Evolutionary conservation across 2,888 invertebrate species (phyloP), one percentile per base, ranked within the genome.

Genomic region (Apotomis capreana): DNA sequence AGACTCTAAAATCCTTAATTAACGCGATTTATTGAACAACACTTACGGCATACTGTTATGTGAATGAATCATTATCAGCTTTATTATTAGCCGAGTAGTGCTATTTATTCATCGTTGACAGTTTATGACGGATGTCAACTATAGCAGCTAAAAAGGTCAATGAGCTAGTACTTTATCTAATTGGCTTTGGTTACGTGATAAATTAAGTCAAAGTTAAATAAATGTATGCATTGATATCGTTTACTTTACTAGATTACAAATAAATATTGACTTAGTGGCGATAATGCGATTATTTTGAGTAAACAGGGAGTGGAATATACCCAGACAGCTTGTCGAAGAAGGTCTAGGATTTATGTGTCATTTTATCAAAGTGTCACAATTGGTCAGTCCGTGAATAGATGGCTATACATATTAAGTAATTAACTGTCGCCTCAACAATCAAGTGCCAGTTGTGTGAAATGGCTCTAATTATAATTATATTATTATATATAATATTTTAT

Each of bases 271-370:
- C 58, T 52, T n/a, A 73, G 55, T 13, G n/a, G 58, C 12, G 62
- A 74, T 70, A 69, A 68, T 54, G 49, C 46, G 44, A 68, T 61
- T 55, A 52, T n/a, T 64, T 60, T 57, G 60, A 63, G 69, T 60
- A 68, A 68, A 68, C 58, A 68, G 64, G 55, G 59, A 71, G 74
- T 72, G 74, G 74, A 74, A 76, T 67, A 70, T 74, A 55, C 60
- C 69, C 49, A 58, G 67, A 73, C 64, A 10, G 70, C 57, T 26
- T 52, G 67, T 15, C 57, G 62, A 59, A 44, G 64, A 40, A 36
- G 57, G 46, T 37, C 36, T 10, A 6, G 59, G 59, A 44, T 54
- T 52, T 61, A 54, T 44, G 15, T 36, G 37, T 8, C 46, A 59
- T 37, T 58, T 51, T 70, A 59, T 70, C 46, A 44, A 59, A 36